Conservation (phyloP, 2,888 invertebrate species). For the Brachyptera putata region DNA sequence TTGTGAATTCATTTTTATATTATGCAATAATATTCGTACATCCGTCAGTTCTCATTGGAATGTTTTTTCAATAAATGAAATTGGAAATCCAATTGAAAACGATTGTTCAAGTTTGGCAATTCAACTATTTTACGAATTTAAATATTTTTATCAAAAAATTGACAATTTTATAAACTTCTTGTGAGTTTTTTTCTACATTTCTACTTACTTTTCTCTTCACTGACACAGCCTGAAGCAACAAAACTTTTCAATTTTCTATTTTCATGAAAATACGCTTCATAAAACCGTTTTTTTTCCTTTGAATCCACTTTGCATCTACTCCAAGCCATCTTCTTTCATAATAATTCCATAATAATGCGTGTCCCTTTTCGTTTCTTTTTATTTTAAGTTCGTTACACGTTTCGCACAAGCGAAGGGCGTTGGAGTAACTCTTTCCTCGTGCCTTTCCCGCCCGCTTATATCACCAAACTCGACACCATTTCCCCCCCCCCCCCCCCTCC, state of each 20-base stretch:
- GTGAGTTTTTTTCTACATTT: neutral
- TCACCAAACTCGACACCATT: neutral
- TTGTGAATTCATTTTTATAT: too few relatives aligned
- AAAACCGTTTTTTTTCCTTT: neutral
- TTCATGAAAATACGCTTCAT: too few relatives aligned
- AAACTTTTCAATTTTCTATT: constrained; percentile 16
- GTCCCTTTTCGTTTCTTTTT: neutral
- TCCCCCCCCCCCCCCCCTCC: neutral
- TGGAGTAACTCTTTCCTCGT: neutral
- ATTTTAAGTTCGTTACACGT: neutral
- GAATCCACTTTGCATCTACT: neutral
- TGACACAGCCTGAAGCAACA: constrained; percentile 4
- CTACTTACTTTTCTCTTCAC: neutral
- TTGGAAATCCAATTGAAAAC: too few relatives aligned
- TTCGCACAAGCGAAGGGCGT: neutral
- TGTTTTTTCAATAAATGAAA: too few relatives aligned
- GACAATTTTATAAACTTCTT: neutral
- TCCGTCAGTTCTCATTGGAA: too few relatives aligned
- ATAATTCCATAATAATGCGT: constrained; percentile 3
- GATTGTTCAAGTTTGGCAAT: too few relatives aligned
- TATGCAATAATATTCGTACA: too few relatives aligned
- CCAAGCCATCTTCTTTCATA: too few relatives aligned
- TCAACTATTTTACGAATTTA: too few relatives aligned
- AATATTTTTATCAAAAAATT: too few relatives aligned
- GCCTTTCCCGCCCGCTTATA: neutral